Percentiles rank a stretch among this genome's conserved stretches.
These are phyloP conservation scores for Gyrodactylus bullatarudis DNA, from an alignment of 1,140 invertebrate species.

Conservation along the genomic window DNA sequence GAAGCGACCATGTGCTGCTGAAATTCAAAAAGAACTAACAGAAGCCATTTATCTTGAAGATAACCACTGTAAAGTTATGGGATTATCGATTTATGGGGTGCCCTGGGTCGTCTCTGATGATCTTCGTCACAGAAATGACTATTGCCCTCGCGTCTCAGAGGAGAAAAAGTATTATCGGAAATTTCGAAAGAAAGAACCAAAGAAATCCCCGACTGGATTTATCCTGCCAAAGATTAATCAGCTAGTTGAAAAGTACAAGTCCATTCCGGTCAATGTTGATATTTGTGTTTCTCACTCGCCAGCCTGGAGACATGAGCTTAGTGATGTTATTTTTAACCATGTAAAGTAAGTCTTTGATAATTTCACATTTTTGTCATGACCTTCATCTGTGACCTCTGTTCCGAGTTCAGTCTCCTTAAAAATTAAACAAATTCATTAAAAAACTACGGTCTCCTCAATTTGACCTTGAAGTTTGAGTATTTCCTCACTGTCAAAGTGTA, in stretches of 20 bases:
- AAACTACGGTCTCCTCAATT: too few relatives aligned
- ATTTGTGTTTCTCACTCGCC: background rate
- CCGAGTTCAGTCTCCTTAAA: too few relatives aligned
- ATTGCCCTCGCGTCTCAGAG: too few relatives aligned
- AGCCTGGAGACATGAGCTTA: background rate
- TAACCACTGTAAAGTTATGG: background rate
- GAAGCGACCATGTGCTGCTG: background rate
- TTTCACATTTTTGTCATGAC: too few relatives aligned
- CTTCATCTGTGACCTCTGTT: too few relatives aligned
- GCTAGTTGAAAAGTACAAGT: background rate
- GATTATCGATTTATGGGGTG: background rate
- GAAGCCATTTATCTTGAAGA: background rate
- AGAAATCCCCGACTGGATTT: background rate
- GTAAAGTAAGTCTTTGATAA: background rate
- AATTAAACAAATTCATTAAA: too few relatives aligned
- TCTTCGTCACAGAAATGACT: background rate
- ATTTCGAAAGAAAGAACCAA: background rate
- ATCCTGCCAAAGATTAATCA: background rate
- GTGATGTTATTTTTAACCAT: background rate
- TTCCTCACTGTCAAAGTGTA: too few relatives aligned
- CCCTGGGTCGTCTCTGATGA: background rate
- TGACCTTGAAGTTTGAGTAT: too few relatives aligned
- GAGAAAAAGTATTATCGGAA: too few relatives aligned
- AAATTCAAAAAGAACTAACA: slow-evolving; percentile 1
- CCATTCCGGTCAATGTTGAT: background rate